phyloP scores from a whole-genome alignment of 2,113 vertebrate genomes.

The Eleginops maclovinus region DNA sequence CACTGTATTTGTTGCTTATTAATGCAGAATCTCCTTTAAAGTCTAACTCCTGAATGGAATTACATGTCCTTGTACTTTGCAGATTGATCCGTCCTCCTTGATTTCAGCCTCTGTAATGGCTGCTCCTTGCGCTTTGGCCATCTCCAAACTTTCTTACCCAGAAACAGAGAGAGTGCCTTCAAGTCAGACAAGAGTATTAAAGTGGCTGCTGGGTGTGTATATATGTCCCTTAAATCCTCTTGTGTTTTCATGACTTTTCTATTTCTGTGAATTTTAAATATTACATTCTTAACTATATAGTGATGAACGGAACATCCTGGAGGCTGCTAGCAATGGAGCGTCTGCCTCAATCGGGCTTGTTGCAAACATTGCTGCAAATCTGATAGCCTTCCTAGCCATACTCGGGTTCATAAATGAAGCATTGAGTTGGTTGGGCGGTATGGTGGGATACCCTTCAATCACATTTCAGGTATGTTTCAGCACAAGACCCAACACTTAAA shows the following conservation, averaged over 20 bases:
- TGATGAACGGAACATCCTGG: slow-evolving; percentile 90
- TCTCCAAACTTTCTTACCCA: slow-evolving; percentile 93
- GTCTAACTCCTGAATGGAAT: neutral
- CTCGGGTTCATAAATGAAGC: slow-evolving; percentile 90
- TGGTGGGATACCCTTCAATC: slow-evolving; percentile 89
- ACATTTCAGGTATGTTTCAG: slow-evolving; percentile 89
- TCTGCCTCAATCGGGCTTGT: slow-evolving; percentile 87
- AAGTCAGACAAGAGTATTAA: slow-evolving; percentile 80
- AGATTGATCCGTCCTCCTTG: slow-evolving; percentile 92
- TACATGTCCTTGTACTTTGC: slow-evolving; percentile 30
- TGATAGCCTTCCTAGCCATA: slow-evolving; percentile 93
- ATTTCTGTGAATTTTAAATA: neutral
- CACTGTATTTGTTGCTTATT: neutral
- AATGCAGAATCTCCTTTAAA: neutral
- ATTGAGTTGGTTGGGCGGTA: slow-evolving; percentile 89
- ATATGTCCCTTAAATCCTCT: neutral
- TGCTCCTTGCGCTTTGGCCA: slow-evolving; percentile 92
- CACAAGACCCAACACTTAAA: neutral
- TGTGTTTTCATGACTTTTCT: neutral
- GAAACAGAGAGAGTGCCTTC: slow-evolving; percentile 90
- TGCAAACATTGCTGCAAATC: slow-evolving; percentile 91
- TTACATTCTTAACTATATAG: slow-evolving; percentile 70
- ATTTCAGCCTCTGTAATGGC: slow-evolving; percentile 98
- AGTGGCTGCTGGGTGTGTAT: slow-evolving; percentile 80
- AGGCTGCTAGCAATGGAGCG: slow-evolving; percentile 92